phyloP scores from a whole-genome alignment of 2,888 invertebrate genomes.

The Thysanoteuthis rhombus region DNA sequence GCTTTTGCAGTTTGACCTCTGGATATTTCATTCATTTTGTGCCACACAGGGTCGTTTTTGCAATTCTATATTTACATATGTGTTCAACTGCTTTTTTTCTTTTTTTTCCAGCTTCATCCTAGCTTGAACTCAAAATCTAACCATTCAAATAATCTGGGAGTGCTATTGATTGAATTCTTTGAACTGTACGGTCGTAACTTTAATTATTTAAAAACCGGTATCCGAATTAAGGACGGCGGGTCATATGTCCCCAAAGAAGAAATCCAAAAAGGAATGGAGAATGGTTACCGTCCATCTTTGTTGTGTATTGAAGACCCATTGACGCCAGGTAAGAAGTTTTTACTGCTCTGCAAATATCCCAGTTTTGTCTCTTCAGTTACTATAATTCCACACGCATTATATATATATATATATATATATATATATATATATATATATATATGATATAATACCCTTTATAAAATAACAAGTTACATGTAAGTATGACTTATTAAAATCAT shows the following conservation, averaged over 20 bases:
- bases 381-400: too few species aligned
- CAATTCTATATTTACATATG: too few species aligned
- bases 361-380: too few species aligned
- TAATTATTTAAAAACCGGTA: constrained; percentile 89
- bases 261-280: constrained; percentile 87
- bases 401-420: too few species aligned
- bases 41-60: too few species aligned
- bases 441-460: too few species aligned
- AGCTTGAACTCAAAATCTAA: constrained; percentile 77
- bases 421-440: too few species aligned
- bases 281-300: constrained; percentile 89
- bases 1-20: too few species aligned
- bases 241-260: constrained; percentile 94
- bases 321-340: constrained; percentile 74
- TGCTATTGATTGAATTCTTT: constrained; percentile 94
- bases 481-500: too few species aligned
- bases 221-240: constrained; percentile 91
- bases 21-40: too few species aligned
- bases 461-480: too few species aligned
- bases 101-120: constrained; percentile 74
- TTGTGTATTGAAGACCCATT: constrained; percentile 98
- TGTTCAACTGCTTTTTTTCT: not conserved
- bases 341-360: too few species aligned
- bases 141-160: constrained; percentile 81
- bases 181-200: constrained; percentile 97